These are phyloP conservation scores for Montipora cactus DNA, from an alignment of 64 coral and sea anemone genomes.

Conservation along the genomic window DNA sequence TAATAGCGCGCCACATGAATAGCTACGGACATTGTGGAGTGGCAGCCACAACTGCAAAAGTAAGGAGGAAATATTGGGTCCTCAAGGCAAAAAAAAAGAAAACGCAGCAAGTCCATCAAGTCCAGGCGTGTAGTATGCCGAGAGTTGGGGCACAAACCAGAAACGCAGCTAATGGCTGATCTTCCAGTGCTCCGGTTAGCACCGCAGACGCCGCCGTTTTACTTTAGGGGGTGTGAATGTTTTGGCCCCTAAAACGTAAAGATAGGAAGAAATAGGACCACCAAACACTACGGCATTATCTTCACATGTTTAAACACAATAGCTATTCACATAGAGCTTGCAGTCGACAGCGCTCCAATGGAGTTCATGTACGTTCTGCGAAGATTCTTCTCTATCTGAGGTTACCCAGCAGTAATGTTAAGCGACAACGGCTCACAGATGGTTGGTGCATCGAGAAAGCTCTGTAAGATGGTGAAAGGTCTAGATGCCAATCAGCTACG, in stretches of 20 bases:
- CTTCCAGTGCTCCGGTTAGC: slow-evolving; percentile 9
- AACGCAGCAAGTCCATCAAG: slow-evolving; percentile 13
- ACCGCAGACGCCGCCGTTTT: slow-evolving; percentile 33
- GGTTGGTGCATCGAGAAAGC: slow-evolving; percentile 22
- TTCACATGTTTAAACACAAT: slow-evolving; percentile 31
- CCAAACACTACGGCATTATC: slow-evolving; percentile 29
- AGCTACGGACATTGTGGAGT: not conserved
- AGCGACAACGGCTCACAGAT: slow-evolving; percentile 29
- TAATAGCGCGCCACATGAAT: slow-evolving; percentile 3
- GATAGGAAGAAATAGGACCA: not conserved
- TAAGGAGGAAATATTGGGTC: slow-evolving; percentile 31
- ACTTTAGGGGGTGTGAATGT: slow-evolving; percentile 27
- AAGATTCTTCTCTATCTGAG: slow-evolving; percentile 27
- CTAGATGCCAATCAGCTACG: not conserved
- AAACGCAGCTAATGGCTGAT: slow-evolving; percentile 26
- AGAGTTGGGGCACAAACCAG: not conserved
- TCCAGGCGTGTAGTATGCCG: not conserved
- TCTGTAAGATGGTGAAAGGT: not conserved
- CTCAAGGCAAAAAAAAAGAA: not conserved
- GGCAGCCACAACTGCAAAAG: slow-evolving; percentile 6
- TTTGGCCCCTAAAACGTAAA: slow-evolving; percentile 20
- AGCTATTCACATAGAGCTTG: slow-evolving; percentile 39
- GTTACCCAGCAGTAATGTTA: slow-evolving; percentile 33
- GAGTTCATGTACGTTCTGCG: slow-evolving; percentile 20
- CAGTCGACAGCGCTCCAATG: slow-evolving; percentile 3